Conservation (phyloP, 2,797 vertebrate species). For the Rhabdomys pumilio region DNA sequence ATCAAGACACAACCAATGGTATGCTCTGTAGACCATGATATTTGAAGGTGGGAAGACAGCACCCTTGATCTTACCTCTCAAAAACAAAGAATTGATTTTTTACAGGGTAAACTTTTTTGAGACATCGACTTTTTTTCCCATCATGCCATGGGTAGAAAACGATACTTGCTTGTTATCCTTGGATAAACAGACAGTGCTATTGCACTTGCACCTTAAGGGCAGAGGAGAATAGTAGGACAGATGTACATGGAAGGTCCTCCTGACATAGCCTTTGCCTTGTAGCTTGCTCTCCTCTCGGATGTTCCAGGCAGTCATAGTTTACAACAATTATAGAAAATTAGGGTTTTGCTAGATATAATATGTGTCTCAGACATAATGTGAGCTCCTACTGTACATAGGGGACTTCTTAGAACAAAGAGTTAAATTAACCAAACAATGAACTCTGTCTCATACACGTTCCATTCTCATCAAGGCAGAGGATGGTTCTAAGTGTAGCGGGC, state of each 20-base stretch:
- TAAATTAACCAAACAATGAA: conserved; percentile 32
- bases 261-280: background rate
- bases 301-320: background rate
- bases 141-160: background rate
- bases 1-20: background rate
- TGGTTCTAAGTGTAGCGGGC: background rate
- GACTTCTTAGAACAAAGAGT: background rate
- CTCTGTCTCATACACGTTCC: background rate
- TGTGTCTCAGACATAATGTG: background rate
- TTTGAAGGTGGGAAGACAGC: background rate
- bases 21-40: background rate
- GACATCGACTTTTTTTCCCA: background rate
- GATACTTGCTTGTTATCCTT: background rate
- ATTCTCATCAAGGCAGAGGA: background rate
- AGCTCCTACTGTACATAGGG: background rate
- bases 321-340: background rate
- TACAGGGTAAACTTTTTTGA: background rate
- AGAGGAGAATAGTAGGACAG: background rate
- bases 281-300: background rate
- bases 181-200: background rate
- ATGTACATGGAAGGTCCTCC: background rate
- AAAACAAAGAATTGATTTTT: background rate
- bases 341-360: background rate
- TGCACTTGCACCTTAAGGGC: background rate
- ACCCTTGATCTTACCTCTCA: background rate